Conservation (phyloP, 2,888 invertebrate species). For the Watsonalla binaria region DNA sequence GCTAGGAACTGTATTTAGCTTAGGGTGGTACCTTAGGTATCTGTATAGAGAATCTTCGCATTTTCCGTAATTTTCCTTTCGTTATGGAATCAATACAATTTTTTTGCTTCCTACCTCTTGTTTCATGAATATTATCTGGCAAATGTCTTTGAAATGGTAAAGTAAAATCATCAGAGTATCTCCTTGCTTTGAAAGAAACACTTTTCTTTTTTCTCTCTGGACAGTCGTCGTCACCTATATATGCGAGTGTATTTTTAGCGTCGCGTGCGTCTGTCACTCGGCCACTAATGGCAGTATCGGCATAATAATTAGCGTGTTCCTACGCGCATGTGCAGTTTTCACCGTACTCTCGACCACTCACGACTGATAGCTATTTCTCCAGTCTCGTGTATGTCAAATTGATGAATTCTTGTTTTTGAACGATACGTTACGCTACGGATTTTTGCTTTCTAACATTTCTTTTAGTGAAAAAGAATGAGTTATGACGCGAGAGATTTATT, state of each 20-base stretch:
- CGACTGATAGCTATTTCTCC: conserved; percentile 24
- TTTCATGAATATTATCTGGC: no score
- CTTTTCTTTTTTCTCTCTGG: conserved; percentile 15
- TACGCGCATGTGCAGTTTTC: conserved; percentile 25
- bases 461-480: not conserved
- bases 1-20: no score
- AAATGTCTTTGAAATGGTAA: no score
- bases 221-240: conserved; percentile 37
- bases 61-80: no score
- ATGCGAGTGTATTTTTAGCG: conserved; percentile 35
- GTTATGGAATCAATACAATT: no score
- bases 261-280: conserved; percentile 40
- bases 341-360: conserved; percentile 11
- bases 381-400: conserved; percentile 26
- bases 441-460: conserved; percentile 16
- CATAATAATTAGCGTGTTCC: conserved; percentile 34
- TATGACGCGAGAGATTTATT: not conserved
- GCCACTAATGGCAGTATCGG: conserved; percentile 27
- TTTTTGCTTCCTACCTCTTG: no score
- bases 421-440: conserved; percentile 16
- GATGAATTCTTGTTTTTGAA: conserved; percentile 27
- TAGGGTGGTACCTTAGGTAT: no score
- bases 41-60: no score
- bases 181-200: conserved; percentile 9
- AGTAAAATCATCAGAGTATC: not conserved